A percentile compares a stretch with the other conserved stretches of the same genome.
Evolutionary conservation across 2,888 invertebrate genomes (phyloP).

Genomic region (Rhingia rostrata): DNA sequence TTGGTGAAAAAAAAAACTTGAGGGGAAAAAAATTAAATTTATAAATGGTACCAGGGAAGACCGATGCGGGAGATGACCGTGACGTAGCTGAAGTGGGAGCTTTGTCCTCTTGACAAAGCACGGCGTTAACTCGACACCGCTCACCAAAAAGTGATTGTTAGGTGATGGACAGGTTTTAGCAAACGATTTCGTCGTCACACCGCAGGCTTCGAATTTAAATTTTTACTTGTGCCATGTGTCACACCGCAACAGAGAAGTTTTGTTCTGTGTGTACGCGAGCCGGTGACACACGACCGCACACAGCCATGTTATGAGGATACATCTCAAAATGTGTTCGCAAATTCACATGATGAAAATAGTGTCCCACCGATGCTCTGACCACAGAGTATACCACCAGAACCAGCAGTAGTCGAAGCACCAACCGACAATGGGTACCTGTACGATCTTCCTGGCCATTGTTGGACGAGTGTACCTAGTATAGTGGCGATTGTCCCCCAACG

Average conservation of each 20-base stretch:
- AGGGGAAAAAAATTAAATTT: constrained; percentile 3
- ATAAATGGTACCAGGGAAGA: constrained; percentile 32
- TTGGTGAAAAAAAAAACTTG: neutral
- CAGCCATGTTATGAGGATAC: constrained; percentile 32
- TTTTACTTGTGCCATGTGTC: constrained; percentile 40
- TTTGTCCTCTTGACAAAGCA: constrained; percentile 51
- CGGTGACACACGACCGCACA: neutral
- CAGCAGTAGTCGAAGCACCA: neutral
- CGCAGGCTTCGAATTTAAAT: constrained; percentile 54
- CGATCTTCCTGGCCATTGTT: constrained; percentile 17
- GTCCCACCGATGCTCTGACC: constrained; percentile 22
- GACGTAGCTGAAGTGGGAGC: constrained; percentile 35
- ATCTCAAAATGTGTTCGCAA: constrained; percentile 51
- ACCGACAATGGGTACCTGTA: constrained; percentile 2
- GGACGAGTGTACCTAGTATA: neutral
- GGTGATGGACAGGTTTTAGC: constrained; percentile 64
- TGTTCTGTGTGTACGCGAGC: neutral
- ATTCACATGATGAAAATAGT: constrained; percentile 46
- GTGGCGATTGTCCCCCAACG: constrained; percentile 17
- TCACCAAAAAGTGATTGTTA: constrained; percentile 60
- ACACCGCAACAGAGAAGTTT: constrained; percentile 7
- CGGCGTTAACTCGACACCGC: constrained; percentile 66
- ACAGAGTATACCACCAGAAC: constrained; percentile 29
- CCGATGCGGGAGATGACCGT: neutral
- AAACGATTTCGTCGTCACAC: constrained; percentile 54